Base-by-base conservation (phyloP, 2,113 vertebrate genomes). In the Toxotes jaculatrix region DNA sequence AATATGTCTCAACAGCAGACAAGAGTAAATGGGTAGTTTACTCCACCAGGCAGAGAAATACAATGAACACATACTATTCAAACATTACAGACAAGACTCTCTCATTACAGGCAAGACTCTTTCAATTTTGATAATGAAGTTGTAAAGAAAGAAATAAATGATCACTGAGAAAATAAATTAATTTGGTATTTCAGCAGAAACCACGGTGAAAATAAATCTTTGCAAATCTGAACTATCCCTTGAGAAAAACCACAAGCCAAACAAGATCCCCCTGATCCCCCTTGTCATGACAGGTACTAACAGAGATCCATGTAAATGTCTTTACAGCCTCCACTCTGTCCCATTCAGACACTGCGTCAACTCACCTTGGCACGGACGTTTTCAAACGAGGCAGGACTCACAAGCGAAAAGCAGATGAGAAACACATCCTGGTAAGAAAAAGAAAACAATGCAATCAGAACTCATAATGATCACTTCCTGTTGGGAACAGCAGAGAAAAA, bases 351-450 rank as follows among this genome's bases (percentile, higher is more conserved):
- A 19, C 36, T 27, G 16, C 40, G 45, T 63, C 12, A 12, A 71
- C 93, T 94, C 78, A 99, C 98, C 96, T 99, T 99, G 87, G 98
- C 98, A 86, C 98, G 97, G 87, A 99, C 97, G 87, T 99, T 99
- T 96, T 99, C 98, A 92, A 99, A 99, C n/a, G 98, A 99, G 34
- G 98, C 98, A 12, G 98, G 98, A 88, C 98, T 99, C 95, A 99
- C 98, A 13, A 99, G 97, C 12, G 97, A 99, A 88, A 99, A 99
- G 93, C 98, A 99, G 94, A 99, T 99, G 91, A 99, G 95, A 93
- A 99, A 99, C 60, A 99, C 98, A 81, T 99, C 98, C 98, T 99
- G 85, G 45, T 19, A 56, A 93, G 79, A 90, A 74, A 93, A 45
- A 40, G 88, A 79, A 85, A 77, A 83, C 47, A 84, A 69, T 45